Base-by-base conservation (phyloP, 1,140 invertebrate species). In the Zaprionus ornatus region DNA sequence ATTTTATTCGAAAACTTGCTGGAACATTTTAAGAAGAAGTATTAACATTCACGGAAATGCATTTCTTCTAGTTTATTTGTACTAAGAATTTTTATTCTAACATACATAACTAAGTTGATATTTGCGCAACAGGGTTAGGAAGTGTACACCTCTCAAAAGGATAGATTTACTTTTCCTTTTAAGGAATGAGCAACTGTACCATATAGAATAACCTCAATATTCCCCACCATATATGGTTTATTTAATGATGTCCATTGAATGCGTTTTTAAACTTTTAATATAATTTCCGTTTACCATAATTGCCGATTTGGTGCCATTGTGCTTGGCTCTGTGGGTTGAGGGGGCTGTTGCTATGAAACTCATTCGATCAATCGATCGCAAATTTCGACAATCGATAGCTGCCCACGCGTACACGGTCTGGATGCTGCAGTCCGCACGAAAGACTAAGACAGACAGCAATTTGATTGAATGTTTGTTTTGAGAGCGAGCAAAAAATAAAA, bases 391-490 rank as follows among this genome's bases (percentile, higher is more conserved):
- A 77, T 80, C 68, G 63, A 80, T 66, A 80, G 77, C 71, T 40
- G 79, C 79, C 81, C 81, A 84, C 81, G 68, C 82, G 54, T 50
- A 45, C 23, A 10, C 32, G n/a, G 50, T 23, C 52, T 76, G 40
- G 63, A 59, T 56, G 66, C 63, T 67, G 59, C 19, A 17, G 40
- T 17, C 19, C 15, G 63, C 35, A 12, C 7, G 27, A 29, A 40
- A 56, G 25, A 35, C 62, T 25, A 40, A 61, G 54, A 64, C 76
- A 68, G 76, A 77, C 65, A 62, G 69, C 45, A 45, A 48, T 63
- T 76, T 77, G 78, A 80, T 72, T 75, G 83, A 84, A 81, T 87
- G 83, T 87, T 86, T 86, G 80, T 80, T 87, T 87, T 82, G 66
- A 82, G 75, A 66, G 61, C 40, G 15, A 7, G n/a, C 40, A 40